Evolutionary conservation across 2,797 vertebrate species (phyloP), one percentile per base, ranked within the genome.

Genomic region (Sebastiscus tertius): DNA sequence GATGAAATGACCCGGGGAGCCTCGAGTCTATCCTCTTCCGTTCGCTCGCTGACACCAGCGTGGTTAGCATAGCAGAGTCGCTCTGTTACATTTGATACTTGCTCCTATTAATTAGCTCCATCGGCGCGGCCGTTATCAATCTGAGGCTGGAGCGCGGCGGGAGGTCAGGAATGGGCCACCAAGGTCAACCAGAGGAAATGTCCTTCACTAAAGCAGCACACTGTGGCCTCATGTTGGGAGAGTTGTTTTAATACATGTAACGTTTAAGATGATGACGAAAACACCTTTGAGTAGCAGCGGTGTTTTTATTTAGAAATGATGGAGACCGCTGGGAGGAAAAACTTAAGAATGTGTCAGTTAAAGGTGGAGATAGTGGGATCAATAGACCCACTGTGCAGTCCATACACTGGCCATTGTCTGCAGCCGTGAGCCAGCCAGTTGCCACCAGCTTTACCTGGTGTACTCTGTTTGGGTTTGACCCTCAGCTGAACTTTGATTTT

Each of bases 71-170:
- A 95, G 92, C 94, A 92, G 93, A 93, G 93, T 81, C 81, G 52
- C 79, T 90, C 92, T 87, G 94, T 93, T 94, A 95, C 92, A 95
- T 95, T 95, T 94, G 88, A 94, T 94, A 92, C 92, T 87, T 86
- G 83, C 83, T 61, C 79, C 81, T 88, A 95, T 93, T 96, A 94
- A 96, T 95, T 93, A 92, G 90, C 89, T 85, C 71, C 73, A 81
- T 90, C 36, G 74, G 81, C 77, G 86, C 68, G 62, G 79, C 65
- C 81, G 49, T 80, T 80, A 88, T 93, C 81, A 74, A 72, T 86
- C 75, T 82, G 63, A 84, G 75, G 75, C 76, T 34, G 52, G 31
- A 80, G 77, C 59, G 6, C 9, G 77, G 72, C 68, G 77, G 36
- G 79, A 75, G 92, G 91, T 93, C 90, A 83, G 86, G 75, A 83